These are phyloP conservation scores for Keiferia lycopersicella DNA, from an alignment of 2,888 invertebrate species.

Conservation along the genomic window DNA sequence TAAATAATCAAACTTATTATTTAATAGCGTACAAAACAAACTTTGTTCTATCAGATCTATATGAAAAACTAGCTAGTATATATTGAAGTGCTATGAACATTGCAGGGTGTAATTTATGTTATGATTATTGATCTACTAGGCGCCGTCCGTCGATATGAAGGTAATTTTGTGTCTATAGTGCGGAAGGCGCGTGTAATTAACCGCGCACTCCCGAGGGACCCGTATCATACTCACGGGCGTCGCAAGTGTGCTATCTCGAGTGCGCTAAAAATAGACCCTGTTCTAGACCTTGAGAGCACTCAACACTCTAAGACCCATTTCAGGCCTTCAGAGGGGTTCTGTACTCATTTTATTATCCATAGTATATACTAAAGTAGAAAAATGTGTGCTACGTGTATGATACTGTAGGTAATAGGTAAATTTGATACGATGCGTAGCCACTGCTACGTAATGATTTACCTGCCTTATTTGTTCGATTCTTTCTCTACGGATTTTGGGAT, in stretches of 20 bases:
- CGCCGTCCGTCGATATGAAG: too few relatives aligned
- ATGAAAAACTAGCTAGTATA: too few relatives aligned
- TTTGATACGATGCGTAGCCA: too few relatives aligned
- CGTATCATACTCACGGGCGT: neutral
- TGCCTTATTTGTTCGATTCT: too few relatives aligned
- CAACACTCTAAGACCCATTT: neutral
- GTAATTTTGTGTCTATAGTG: neutral
- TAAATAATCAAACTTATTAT: neutral
- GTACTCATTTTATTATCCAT: neutral
- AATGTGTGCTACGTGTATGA: too few relatives aligned
- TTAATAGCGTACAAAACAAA: too few relatives aligned
- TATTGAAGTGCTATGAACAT: too few relatives aligned
- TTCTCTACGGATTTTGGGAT: too few relatives aligned
- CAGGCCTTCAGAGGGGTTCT: neutral
- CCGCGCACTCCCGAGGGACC: neutral
- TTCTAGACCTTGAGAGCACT: conserved; percentile 6
- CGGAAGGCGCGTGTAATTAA: conserved; percentile 15
- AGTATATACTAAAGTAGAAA: too few relatives aligned
- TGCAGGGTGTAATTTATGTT: neutral
- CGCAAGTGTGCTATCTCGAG: neutral
- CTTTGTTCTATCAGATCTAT: too few relatives aligned
- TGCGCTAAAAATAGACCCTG: conserved; percentile 13
- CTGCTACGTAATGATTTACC: too few relatives aligned
- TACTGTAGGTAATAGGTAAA: too few relatives aligned
- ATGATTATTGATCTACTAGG: neutral